Percentiles rank a stretch among this genome's conserved stretches.
These are phyloP conservation scores for Tachina fera DNA, from an alignment of 2,888 invertebrate species.

Conservation along the genomic window DNA sequence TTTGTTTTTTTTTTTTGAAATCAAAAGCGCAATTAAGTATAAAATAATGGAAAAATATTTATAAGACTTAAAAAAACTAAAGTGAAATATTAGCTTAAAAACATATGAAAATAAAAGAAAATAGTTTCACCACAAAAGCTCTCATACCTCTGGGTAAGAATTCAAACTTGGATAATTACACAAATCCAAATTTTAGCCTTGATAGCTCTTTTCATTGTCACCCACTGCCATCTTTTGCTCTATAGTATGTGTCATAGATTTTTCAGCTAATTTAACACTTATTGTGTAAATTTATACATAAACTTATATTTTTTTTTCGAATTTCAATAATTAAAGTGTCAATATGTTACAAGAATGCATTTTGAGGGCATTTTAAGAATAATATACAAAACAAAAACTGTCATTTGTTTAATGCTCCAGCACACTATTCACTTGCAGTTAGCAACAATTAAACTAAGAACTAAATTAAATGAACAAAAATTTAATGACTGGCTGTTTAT, in stretches of 20 bases:
- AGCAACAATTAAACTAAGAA: conserved; percentile 27
- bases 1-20: no score
- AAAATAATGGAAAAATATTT: no score
- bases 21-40: no score
- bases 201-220: neutral
- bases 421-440: neutral
- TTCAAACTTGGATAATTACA: no score
- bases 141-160: no score
- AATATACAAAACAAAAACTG: conserved; percentile 38
- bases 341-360: conserved; percentile 60
- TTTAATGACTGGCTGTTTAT: conserved; percentile 11
- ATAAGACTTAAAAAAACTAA: no score
- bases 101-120: no score
- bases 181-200: neutral
- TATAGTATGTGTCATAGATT: conserved; percentile 26
- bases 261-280: conserved; percentile 51
- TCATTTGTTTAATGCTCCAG: conserved; percentile 7
- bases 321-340: conserved; percentile 66
- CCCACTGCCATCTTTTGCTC: neutral
- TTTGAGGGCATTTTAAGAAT: conserved; percentile 61
- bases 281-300: conserved; percentile 18
- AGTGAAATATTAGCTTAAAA: no score
- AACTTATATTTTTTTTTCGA: neutral
- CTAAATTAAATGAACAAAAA: neutral
- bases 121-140: no score